These are phyloP conservation scores for Cyprinodon variegatus DNA, from an alignment of 2,113 vertebrate genomes.

Conservation along the genomic window DNA sequence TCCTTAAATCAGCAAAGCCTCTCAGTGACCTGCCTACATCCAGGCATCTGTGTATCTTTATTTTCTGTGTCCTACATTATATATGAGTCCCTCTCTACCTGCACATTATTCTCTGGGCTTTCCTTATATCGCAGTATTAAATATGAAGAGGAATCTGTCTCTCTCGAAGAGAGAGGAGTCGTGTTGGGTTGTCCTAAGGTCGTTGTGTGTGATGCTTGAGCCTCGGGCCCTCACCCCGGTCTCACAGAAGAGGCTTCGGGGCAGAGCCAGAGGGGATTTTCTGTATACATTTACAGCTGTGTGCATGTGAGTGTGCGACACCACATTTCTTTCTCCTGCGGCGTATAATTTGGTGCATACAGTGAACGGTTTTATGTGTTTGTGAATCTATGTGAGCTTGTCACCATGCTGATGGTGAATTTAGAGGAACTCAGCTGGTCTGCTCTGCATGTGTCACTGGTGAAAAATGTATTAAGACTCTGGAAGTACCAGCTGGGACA, in stretches of 20 bases:
- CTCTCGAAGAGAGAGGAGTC: constrained; percentile 57
- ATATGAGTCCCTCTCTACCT: constrained; percentile 46
- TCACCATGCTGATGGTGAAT: constrained; percentile 30
- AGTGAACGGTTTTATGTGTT: constrained; percentile 26
- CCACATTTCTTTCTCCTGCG: constrained; percentile 17
- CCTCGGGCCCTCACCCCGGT: constrained; percentile 58
- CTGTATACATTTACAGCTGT: constrained; percentile 46
- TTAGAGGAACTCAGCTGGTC: constrained; percentile 17
- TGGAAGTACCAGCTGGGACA: constrained; percentile 79
- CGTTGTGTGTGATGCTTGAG: constrained; percentile 64
- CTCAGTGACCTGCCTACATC: constrained; percentile 24
- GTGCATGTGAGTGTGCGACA: constrained; percentile 40
- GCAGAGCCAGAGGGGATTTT: constrained; percentile 73
- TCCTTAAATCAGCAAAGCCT: constrained; percentile 41
- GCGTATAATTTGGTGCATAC: constrained; percentile 25
- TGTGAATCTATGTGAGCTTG: constrained; percentile 38
- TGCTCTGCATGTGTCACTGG: constrained; percentile 92
- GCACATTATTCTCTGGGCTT: constrained; percentile 53
- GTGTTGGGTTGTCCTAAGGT: constrained; percentile 66
- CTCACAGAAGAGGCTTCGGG: constrained; percentile 65
- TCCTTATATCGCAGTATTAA: constrained; percentile 67
- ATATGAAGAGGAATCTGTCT: constrained; percentile 66
- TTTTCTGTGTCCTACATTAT: constrained; percentile 59
- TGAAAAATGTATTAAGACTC: constrained; percentile 93
- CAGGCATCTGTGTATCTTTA: constrained; percentile 50